Evolutionary conservation across 2,888 invertebrate genomes (phyloP), one percentile per base, ranked within the genome.

Genomic region (Zele albiditarsus): DNA sequence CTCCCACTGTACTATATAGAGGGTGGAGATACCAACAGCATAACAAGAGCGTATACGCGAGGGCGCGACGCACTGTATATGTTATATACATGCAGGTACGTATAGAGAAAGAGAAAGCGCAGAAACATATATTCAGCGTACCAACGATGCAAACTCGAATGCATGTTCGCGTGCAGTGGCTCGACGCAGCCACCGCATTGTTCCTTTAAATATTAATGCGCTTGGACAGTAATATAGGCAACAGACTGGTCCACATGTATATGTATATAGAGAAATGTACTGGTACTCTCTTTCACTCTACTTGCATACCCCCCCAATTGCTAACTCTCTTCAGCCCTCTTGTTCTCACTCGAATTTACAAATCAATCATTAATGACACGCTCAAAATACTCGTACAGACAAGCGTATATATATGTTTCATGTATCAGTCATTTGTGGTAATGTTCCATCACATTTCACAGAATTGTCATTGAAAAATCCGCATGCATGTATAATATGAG

Each of bases 171-270:
- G 28, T 31, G 31, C 20, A 20, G 38, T 60, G 42, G 76, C 27
- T 69, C 31, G 57, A 31, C 31, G 16, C 20, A 27, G n/a, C 28
- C 28, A 75, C 70, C 72, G 67, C 58, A 57, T 74, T 73, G 69
- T 77, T 76, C 79, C 77, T 75, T 79, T 78, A 78, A 78, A 79
- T 79, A 78, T 79, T 78, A 77, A 79, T 79, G 76, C 77, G 68
- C 78, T 74, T 73, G 71, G 73, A 76, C 76, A 72, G 76, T 78
- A 78, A 79, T 53, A 53, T 79, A 74, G 77, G 76, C 77, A 79
- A 78, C 77, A 78, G 78, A 75, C 78, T 75, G 77, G 38, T 38
- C 12, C 38, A 38, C 38, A 38, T 38, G 38, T 38, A 38, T 38
- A 38, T 6, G 38, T 12, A 38, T 38, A 38, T 38, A 38, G 38